These are phyloP conservation scores for Kryptolebias ocellatus DNA, from an alignment of 2,797 vertebrate genomes.

Conservation along the genomic window DNA sequence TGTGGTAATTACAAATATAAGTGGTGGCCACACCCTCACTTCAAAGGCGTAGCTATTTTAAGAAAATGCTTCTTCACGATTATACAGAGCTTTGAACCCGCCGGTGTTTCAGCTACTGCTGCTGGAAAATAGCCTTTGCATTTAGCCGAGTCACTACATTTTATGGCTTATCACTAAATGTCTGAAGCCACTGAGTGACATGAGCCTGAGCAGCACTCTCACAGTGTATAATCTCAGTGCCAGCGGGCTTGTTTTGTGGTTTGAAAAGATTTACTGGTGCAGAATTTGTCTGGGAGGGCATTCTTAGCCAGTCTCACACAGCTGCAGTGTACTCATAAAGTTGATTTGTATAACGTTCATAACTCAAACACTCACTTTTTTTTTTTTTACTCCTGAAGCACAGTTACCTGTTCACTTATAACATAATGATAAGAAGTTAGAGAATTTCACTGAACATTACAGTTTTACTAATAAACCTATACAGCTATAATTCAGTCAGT, in stretches of 20 bases:
- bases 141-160: slow-evolving; percentile 44
- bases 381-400: slow-evolving; percentile 14
- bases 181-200: slow-evolving; percentile 30
- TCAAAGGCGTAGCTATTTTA: slow-evolving; percentile 47
- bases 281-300: slow-evolving; percentile 61
- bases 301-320: slow-evolving; percentile 52
- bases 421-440: too few relatives aligned
- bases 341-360: slow-evolving; percentile 60
- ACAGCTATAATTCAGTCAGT: too few relatives aligned
- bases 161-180: slow-evolving; percentile 45
- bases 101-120: slow-evolving; percentile 37
- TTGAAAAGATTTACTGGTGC: slow-evolving; percentile 60
- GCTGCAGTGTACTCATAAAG: slow-evolving; percentile 61
- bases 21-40: slow-evolving; percentile 50
- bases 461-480: too few relatives aligned
- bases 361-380: slow-evolving; percentile 43
- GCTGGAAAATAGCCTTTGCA: slow-evolving; percentile 28
- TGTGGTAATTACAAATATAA: slow-evolving; percentile 44
- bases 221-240: slow-evolving; percentile 39
- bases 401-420: too few relatives aligned
- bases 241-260: slow-evolving; percentile 49
- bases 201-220: slow-evolving; percentile 34
- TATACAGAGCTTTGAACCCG: slow-evolving; percentile 58
- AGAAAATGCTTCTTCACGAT: slow-evolving; percentile 46
- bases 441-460: too few relatives aligned